Evolutionary conservation across 2,888 invertebrate species (phyloP).

Genomic region (Amblyjoppa proteus): DNA sequence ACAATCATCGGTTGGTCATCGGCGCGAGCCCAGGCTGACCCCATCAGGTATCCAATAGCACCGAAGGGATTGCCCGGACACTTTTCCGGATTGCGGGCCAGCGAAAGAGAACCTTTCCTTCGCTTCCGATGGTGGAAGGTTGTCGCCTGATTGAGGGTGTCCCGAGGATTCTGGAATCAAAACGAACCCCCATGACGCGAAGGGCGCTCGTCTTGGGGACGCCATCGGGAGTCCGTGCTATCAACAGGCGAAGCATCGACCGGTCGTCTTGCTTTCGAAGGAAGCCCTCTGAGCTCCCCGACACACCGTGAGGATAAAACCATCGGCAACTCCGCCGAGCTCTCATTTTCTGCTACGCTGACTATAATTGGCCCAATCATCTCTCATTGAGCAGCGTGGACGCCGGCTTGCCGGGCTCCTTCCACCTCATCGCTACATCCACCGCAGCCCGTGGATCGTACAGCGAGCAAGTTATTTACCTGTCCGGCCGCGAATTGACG

Average conservation of each 20-base stretch:
- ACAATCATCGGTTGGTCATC: conserved; percentile 78
- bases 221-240: background rate
- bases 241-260: background rate
- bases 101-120: conserved; percentile 25
- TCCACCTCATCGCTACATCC: background rate
- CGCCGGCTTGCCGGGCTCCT: background rate
- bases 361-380: conserved; percentile 81
- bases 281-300: conserved; percentile 1
- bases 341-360: conserved; percentile 80
- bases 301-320: conserved; percentile 26
- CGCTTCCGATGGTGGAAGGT: conserved; percentile 1
- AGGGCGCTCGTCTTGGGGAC: conserved; percentile 3
- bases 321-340: conserved; percentile 42
- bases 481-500: conserved; percentile 49
- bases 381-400: conserved; percentile 74
- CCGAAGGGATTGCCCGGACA: conserved; percentile 65
- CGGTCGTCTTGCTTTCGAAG: background rate
- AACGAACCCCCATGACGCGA: conserved; percentile 26
- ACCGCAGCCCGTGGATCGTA: background rate
- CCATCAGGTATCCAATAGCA: conserved; percentile 71
- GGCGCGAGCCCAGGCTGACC: conserved; percentile 73
- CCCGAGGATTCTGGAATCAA: conserved; percentile 9
- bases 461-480: conserved; percentile 70
- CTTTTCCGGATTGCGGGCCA: conserved; percentile 55
- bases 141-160: conserved; percentile 19